Percentiles rank a stretch among this genome's conserved stretches.
These are phyloP conservation scores for Lepus townsendii DNA, from an alignment of 2,797 vertebrate species.

Conservation along the genomic window DNA sequence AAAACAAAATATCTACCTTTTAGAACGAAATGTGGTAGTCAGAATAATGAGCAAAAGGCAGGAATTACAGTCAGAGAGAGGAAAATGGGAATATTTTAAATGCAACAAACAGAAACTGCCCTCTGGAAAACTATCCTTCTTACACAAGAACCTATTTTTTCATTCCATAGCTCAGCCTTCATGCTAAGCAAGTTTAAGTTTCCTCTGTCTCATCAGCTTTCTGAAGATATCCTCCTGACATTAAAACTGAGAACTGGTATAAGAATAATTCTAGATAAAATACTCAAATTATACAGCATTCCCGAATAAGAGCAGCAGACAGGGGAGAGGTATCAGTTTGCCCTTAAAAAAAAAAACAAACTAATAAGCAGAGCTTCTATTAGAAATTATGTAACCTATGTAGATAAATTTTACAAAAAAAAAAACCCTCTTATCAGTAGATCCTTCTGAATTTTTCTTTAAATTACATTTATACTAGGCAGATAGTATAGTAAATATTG, in stretches of 20 bases:
- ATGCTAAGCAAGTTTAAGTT: background rate
- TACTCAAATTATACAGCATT: background rate
- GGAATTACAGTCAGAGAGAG: conserved; percentile 12
- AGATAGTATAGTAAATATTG: background rate
- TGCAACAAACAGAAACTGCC: background rate
- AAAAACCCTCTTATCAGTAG: background rate
- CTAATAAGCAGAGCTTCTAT: background rate
- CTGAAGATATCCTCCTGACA: background rate
- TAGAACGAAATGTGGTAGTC: background rate
- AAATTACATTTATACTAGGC: background rate
- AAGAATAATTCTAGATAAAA: conserved; percentile 29
- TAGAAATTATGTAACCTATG: conserved; percentile 25
- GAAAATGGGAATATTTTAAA: conserved; percentile 4
- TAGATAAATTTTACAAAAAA: background rate
- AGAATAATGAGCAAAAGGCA: background rate
- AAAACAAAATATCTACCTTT: background rate
- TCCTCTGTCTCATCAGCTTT: background rate
- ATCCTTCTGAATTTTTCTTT: background rate
- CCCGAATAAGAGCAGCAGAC: background rate
- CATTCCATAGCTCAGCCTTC: background rate
- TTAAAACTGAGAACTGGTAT: background rate
- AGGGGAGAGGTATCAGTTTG: background rate
- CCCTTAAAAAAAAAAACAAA: conserved; percentile 20
- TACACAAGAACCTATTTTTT: background rate
- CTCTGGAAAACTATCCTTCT: background rate